phyloP scores from a whole-genome alignment of 2,113 vertebrate species.

The Talpa occidentalis region DNA sequence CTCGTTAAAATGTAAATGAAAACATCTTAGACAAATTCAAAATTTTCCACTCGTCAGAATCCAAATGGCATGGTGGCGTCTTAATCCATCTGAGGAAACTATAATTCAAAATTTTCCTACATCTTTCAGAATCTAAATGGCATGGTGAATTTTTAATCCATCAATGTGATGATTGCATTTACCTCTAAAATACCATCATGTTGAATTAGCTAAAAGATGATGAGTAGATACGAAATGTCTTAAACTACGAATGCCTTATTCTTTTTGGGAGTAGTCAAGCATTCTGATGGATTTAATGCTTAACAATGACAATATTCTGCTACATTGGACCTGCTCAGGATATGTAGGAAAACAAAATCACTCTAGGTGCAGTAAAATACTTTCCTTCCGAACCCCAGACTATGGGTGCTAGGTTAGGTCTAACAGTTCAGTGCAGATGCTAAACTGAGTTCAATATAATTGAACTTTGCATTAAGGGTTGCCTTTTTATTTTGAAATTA shows the following conservation, averaged over 20 bases:
- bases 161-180: slow-evolving; percentile 2
- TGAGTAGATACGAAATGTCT: slow-evolving; percentile 37
- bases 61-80: slow-evolving; percentile 28
- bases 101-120: slow-evolving; percentile 50
- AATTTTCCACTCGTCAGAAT: slow-evolving; percentile 50
- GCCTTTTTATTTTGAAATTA: slow-evolving; percentile 53
- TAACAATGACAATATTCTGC: background rate
- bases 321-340: background rate
- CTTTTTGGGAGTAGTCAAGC: background rate
- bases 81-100: slow-evolving; percentile 34
- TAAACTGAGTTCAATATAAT: slow-evolving; percentile 34
- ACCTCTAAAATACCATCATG: slow-evolving; percentile 44
- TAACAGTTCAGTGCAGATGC: background rate
- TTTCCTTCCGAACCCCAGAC: background rate
- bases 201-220: slow-evolving; percentile 4
- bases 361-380: background rate
- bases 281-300: background rate
- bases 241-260: background rate
- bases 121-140: slow-evolving; percentile 50
- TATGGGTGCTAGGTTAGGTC: background rate
- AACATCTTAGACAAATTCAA: slow-evolving; percentile 38
- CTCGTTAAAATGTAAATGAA: slow-evolving; percentile 61
- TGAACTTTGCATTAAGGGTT: slow-evolving; percentile 4
- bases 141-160: slow-evolving; percentile 53
- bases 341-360: slow-evolving; percentile 7